Evolutionary conservation across 2,888 invertebrate genomes (phyloP), one percentile per base, ranked within the genome.

Genomic region (Ecdyonurus torrentis): DNA sequence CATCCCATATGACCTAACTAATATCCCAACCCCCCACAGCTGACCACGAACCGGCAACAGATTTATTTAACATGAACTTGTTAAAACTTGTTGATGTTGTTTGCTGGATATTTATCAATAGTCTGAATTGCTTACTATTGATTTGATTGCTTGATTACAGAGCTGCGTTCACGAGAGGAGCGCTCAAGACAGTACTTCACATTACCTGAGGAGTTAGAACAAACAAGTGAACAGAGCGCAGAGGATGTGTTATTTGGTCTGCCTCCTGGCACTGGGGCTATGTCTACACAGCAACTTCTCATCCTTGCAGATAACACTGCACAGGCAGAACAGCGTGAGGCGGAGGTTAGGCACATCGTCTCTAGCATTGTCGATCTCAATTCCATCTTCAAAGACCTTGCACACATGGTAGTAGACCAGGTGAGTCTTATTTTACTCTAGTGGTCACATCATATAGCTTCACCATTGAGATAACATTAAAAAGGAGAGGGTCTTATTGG

Each of bases 291-390:
- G 67, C 93, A 95, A 70, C 74, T 95, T 63, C 71, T 91, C 52
- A 76, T 89, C 5, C 82, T 94, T 66, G 85, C 91, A 72, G 90
- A 90, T 69, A 83, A 87, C 0, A 82, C 82, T 66, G 76, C 85
- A 71, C 83, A 87, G 0, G 78, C 83, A 10, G 71, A 73, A 66
- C 85, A 88, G 68, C 79, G 91, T 53, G 92, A 93, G 71, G 83
- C 87, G 69, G 94, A 97, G 77, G 93, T 97, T 0, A 87, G 87
- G 61, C 87, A 90, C 71, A 91, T 99, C 64, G 92, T 97, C 0
- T 84, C 87, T 68, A 95, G 94, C 1, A 97, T 96, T 70, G 82
- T 89, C 15, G 97, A 99, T 74, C 80, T 99, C 66, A 96, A 97
- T 73, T 88, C 92, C 67, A 88, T 99, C 66, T 97, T 97, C 73